Evolutionary conservation across 2,888 invertebrate genomes (phyloP).

Genomic region (Lasioglossum morio): DNA sequence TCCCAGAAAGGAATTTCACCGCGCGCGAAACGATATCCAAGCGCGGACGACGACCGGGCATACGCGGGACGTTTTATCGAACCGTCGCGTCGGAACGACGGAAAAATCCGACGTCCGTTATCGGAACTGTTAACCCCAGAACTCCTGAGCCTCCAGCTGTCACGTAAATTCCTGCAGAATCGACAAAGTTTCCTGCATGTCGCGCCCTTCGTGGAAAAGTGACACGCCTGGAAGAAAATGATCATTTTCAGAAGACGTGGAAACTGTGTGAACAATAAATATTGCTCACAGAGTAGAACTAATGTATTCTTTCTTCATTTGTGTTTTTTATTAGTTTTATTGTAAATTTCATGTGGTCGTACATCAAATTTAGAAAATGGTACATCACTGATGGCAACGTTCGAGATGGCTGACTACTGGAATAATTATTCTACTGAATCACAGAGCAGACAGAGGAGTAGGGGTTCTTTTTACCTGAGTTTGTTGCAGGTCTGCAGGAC

Average conservation of each 20-base stretch:
- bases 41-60: conserved; percentile 29
- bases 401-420: neutral
- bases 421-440: neutral
- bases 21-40: conserved; percentile 48
- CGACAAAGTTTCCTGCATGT: neutral
- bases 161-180: neutral
- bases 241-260: neutral
- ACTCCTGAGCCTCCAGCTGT: neutral
- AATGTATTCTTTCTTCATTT: neutral
- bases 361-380: neutral
- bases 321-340: neutral
- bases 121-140: conserved; percentile 40
- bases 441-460: no score
- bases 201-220: neutral
- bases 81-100: conserved; percentile 60
- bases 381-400: neutral
- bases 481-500: no score
- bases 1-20: conserved; percentile 67
- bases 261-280: neutral
- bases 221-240: neutral
- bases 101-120: conserved; percentile 62
- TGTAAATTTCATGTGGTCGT: neutral
- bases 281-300: neutral
- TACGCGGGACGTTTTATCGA: conserved; percentile 50
- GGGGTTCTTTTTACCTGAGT: no score